Conservation (phyloP, 1,140 invertebrate species). For the Cherax quadricarinatus region DNA sequence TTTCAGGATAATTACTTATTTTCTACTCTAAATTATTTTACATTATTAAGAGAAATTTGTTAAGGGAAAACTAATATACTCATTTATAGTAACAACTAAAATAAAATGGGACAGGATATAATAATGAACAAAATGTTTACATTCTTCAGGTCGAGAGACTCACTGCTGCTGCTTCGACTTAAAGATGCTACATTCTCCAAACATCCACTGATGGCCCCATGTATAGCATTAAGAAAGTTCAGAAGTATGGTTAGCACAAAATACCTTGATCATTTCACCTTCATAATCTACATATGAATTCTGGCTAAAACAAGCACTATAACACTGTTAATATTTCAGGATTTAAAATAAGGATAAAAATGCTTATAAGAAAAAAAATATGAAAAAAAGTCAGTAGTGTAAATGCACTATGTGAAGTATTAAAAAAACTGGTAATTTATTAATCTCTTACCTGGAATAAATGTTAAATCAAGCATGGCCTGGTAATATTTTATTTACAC, state of each 20-base stretch:
- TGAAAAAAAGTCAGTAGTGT: not conserved
- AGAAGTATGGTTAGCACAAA: not conserved
- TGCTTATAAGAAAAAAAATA: not conserved
- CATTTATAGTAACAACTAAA: not conserved
- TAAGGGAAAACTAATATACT: not conserved
- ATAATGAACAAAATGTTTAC: constrained; percentile 32
- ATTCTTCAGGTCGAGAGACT: constrained; percentile 49
- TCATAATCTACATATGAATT: not conserved
- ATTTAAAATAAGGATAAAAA: no score
- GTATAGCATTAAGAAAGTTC: not conserved
- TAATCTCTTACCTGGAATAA: not conserved
- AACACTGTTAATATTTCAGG: no score
- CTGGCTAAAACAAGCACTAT: no score
- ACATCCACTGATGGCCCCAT: constrained; percentile 39
- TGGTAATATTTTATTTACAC: not conserved
- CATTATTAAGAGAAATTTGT: no score
- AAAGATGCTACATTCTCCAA: constrained; percentile 53
- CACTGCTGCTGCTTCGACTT: constrained; percentile 67
- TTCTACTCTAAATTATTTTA: no score
- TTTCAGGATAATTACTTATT: no score
- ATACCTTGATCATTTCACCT: not conserved
- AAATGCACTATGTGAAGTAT: not conserved
- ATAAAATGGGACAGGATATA: not conserved
- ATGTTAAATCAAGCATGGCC: not conserved
- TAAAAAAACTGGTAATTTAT: not conserved